A percentile compares a stretch with the other conserved stretches of the same genome.
phyloP scores from a whole-genome alignment of 2,888 invertebrate genomes.

The Drosophila nigricruria region DNA sequence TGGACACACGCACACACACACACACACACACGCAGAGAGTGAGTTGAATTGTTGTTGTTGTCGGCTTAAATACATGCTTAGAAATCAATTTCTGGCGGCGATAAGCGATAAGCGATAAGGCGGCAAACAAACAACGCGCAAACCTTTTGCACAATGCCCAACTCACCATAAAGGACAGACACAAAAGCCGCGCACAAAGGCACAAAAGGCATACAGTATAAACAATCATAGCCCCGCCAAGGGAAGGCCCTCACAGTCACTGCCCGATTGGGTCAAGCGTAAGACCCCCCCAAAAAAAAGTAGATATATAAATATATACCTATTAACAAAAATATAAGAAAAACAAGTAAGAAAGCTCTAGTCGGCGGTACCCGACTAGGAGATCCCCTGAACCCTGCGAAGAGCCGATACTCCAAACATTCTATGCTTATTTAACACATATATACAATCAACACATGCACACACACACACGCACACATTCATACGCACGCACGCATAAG shows the following conservation, averaged over 20 bases:
- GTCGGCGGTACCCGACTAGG: too few species aligned
- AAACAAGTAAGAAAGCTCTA: too few species aligned
- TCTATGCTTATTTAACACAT: too few species aligned
- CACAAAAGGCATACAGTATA: conserved; percentile 30
- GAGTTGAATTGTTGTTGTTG: conserved; percentile 10
- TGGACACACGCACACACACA: conserved; percentile 15
- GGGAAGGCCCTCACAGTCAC: too few species aligned
- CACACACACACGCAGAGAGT: background rate
- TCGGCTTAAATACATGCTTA: conserved; percentile 47
- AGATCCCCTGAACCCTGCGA: too few species aligned
- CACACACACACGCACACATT: too few species aligned
- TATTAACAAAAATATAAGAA: conserved; percentile 1
- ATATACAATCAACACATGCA: too few species aligned
- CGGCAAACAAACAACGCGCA: conserved; percentile 44
- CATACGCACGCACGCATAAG: too few species aligned
- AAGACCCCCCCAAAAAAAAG: background rate
- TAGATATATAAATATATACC: conserved; percentile 6
- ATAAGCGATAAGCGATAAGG: conserved; percentile 66
- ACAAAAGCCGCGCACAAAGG: conserved; percentile 39
- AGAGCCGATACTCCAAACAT: too few species aligned
- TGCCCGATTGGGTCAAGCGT: conserved; percentile 34
- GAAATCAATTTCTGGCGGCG: conserved; percentile 70
- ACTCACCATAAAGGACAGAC: conserved; percentile 26
- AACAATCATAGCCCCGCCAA: conserved; percentile 5
- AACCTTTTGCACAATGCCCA: conserved; percentile 44